Conservation (phyloP, 2,888 invertebrate genomes). For the Colletes collaris region DNA sequence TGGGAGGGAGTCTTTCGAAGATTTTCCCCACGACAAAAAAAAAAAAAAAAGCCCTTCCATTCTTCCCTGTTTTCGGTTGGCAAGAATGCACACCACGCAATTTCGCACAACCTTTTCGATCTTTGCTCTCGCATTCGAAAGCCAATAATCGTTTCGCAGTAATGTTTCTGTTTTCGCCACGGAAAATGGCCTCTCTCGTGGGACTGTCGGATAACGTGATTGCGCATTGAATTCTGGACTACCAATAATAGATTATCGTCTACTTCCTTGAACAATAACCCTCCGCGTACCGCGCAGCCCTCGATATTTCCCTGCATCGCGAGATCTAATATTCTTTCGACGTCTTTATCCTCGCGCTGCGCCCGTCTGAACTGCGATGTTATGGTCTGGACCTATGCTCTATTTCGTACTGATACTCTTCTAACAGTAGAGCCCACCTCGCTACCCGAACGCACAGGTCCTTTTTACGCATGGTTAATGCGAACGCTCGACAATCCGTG, state of each 20-base stretch:
- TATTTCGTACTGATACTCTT: conserved; percentile 8
- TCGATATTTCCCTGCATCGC: neutral
- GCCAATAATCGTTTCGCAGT: no score
- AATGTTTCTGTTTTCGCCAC: conserved; percentile 11
- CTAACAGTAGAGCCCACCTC: neutral
- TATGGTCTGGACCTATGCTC: conserved; percentile 1
- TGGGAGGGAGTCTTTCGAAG: no score
- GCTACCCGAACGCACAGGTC: conserved; percentile 18
- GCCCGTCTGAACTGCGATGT: neutral
- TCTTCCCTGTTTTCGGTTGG: no score
- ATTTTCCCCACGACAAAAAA: no score
- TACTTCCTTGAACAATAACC: neutral
- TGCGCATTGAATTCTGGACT: conserved; percentile 1
- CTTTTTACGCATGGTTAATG: neutral
- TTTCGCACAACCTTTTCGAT: no score
- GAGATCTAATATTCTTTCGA: neutral
- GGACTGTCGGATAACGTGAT: neutral
- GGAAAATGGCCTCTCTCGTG: conserved; percentile 10
- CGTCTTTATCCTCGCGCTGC: conserved; percentile 4
- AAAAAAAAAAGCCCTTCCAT: no score
- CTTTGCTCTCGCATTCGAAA: no score
- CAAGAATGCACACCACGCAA: no score
- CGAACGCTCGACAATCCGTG: no score
- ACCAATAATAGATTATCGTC: neutral
- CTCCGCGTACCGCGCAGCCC: neutral